Conservation (phyloP, 35 echinoderm and acorn worm species). For the Hemicentrotus pulcherrimus region DNA sequence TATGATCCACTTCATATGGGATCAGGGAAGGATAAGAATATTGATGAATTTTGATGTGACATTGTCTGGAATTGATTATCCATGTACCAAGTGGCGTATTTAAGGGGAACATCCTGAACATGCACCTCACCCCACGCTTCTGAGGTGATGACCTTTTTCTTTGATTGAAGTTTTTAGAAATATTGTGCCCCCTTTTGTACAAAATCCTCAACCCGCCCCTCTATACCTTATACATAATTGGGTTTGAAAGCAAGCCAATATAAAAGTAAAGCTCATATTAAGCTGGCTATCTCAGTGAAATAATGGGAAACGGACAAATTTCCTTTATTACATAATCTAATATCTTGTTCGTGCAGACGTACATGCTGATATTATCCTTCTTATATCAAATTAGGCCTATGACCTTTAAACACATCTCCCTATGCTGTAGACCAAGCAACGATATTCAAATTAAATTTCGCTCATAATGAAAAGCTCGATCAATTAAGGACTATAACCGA, state of each 20-base stretch:
- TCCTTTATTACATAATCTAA: no score
- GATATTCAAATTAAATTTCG: neutral
- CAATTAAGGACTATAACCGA: neutral
- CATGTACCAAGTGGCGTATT: no score
- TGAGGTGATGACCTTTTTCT: no score
- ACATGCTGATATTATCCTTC: neutral
- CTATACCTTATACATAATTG: neutral
- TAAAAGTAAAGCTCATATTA: neutral
- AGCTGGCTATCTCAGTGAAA: neutral
- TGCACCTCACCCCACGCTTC: no score
- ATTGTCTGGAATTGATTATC: neutral
- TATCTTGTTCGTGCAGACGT: no score
- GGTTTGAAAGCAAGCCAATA: neutral
- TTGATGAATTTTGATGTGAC: neutral
- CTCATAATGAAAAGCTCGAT: neutral
- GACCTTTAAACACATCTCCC: neutral
- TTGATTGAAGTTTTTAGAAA: neutral
- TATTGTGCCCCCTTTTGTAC: neutral
- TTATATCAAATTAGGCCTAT: neutral
- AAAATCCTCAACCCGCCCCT: no score
- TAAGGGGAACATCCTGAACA: no score
- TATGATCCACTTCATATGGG: neutral
- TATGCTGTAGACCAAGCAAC: neutral
- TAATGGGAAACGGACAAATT: no score
- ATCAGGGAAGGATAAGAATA: neutral